Evolutionary conservation across 2,113 vertebrate genomes (phyloP).

Genomic region (Neogobius melanostomus): DNA sequence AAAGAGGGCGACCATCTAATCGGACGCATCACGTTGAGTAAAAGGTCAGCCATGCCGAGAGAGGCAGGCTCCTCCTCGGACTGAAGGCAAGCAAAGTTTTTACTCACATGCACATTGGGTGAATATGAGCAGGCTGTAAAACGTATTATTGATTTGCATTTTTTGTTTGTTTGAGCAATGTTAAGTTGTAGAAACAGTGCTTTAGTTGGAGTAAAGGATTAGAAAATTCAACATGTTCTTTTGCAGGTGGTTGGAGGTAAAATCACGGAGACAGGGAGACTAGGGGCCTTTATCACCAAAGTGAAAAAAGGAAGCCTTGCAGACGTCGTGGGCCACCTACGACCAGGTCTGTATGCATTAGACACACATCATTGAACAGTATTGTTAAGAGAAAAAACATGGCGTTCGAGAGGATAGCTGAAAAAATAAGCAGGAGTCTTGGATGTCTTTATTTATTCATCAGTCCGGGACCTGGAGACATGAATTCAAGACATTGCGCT

Average conservation of each 20-base stretch:
- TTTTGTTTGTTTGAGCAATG: neutral
- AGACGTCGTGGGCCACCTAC: slow-evolving; percentile 94
- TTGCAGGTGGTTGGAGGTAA: slow-evolving; percentile 95
- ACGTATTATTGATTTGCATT: neutral
- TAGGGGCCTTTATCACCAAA: slow-evolving; percentile 99
- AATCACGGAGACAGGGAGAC: slow-evolving; percentile 92
- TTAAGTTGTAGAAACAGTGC: neutral
- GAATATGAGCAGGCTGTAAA: neutral
- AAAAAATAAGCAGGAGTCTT: too few species aligned
- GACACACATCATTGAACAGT: neutral
- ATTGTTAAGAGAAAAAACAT: too few species aligned
- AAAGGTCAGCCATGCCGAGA: slow-evolving; percentile 93
- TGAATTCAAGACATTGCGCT: too few species aligned
- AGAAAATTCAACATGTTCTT: neutral
- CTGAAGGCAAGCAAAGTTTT: slow-evolving; percentile 84
- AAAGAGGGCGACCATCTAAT: slow-evolving; percentile 98
- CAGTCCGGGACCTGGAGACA: too few species aligned
- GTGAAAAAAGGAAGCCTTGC: slow-evolving; percentile 99
- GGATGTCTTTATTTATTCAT: too few species aligned
- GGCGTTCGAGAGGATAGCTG: too few species aligned
- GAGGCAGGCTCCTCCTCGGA: slow-evolving; percentile 94
- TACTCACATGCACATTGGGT: too few species aligned
- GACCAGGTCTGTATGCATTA: slow-evolving; percentile 82
- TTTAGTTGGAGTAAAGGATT: neutral
- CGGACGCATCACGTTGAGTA: slow-evolving; percentile 95